phyloP scores from a whole-genome alignment of 2,797 vertebrate genomes.

The Erpetoichthys calabaricus region DNA sequence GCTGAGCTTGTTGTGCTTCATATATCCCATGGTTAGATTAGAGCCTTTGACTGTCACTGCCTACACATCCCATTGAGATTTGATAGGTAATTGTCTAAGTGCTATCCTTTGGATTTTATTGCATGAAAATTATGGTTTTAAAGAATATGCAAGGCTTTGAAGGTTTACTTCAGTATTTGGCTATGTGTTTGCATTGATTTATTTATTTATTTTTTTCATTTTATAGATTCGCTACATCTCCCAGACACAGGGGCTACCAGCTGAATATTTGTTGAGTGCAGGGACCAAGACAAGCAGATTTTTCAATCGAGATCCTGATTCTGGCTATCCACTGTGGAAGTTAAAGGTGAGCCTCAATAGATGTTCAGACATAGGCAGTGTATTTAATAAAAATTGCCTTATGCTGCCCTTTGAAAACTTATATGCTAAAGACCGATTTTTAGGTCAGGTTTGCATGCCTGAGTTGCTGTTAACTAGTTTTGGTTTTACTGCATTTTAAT shows the following conservation, averaged over 20 bases:
- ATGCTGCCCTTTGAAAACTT: neutral
- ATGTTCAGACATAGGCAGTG: neutral
- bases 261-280: slow-evolving; percentile 91
- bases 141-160: too few species aligned
- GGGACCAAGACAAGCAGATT: slow-evolving; percentile 95
- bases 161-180: neutral
- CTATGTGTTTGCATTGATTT: neutral
- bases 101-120: too few species aligned
- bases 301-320: slow-evolving; percentile 89
- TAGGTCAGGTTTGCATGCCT: neutral
- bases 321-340: slow-evolving; percentile 91
- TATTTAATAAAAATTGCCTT: neutral
- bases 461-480: neutral
- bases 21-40: too few species aligned
- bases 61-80: neutral
- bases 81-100: slow-evolving; percentile 2
- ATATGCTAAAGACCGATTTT: neutral
- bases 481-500: too few species aligned
- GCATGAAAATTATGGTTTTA: too few species aligned
- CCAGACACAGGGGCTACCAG: slow-evolving; percentile 93
- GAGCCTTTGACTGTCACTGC: too few species aligned
- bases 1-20: too few species aligned
- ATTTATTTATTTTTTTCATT: slow-evolving; percentile 11
- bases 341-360: slow-evolving; percentile 64
- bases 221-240: slow-evolving; percentile 92